Percentiles rank a stretch among this genome's conserved stretches.
These are phyloP conservation scores for Malthinus seriepunctatus DNA, from an alignment of 2,888 invertebrate species.

Conservation along the genomic window DNA sequence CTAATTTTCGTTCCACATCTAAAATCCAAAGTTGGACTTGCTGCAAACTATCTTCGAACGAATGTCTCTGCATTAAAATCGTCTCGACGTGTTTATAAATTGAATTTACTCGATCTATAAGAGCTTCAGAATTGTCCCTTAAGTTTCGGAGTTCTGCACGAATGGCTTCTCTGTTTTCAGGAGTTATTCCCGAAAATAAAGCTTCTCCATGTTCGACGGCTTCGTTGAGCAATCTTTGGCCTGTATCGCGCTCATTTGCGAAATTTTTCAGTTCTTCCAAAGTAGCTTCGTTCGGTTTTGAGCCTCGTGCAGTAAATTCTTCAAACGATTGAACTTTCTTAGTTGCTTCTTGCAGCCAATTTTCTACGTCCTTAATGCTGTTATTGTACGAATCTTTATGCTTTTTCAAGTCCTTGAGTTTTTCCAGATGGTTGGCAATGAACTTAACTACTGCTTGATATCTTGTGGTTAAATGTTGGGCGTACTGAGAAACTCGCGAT, in stretches of 20 bases:
- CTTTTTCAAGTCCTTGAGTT: slow-evolving; percentile 70
- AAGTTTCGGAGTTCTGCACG: slow-evolving; percentile 80
- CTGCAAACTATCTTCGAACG: slow-evolving; percentile 89
- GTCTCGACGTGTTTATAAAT: slow-evolving; percentile 87
- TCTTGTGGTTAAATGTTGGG: slow-evolving; percentile 75
- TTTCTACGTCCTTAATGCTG: slow-evolving; percentile 70
- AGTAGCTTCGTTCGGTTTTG: slow-evolving; percentile 76
- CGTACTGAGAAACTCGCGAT: slow-evolving; percentile 79
- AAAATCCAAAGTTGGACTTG: slow-evolving; percentile 87
- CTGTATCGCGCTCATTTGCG: slow-evolving; percentile 74
- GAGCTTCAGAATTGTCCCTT: slow-evolving; percentile 80
- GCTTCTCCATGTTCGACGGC: slow-evolving; percentile 88
- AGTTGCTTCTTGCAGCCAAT: slow-evolving; percentile 79
- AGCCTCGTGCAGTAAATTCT: slow-evolving; percentile 70
- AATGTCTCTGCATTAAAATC: slow-evolving; percentile 85
- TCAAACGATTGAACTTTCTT: slow-evolving; percentile 74
- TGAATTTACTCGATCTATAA: slow-evolving; percentile 82
- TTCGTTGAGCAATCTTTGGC: slow-evolving; percentile 75
- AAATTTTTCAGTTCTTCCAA: slow-evolving; percentile 76
- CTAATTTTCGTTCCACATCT: slow-evolving; percentile 76
- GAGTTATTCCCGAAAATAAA: slow-evolving; percentile 80
- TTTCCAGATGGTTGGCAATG: slow-evolving; percentile 69
- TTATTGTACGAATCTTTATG: slow-evolving; percentile 71
- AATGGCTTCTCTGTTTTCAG: slow-evolving; percentile 84
- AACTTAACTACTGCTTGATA: slow-evolving; percentile 77